Percentiles rank a stretch among this genome's conserved stretches.
Conservation (phyloP, 2,888 invertebrate genomes). For the Chrysomela aeneicollis region DNA sequence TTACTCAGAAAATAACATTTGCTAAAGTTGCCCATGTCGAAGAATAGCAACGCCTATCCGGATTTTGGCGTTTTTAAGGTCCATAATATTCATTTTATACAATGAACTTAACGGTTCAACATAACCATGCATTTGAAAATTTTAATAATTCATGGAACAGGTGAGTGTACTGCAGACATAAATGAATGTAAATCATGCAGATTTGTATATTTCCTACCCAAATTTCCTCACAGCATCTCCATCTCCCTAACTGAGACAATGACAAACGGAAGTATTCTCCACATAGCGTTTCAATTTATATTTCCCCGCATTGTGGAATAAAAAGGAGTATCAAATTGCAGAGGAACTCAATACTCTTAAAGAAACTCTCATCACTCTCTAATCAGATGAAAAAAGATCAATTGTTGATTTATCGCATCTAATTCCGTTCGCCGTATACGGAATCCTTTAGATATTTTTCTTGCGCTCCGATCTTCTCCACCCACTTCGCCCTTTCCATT, state of each 20-base stretch:
- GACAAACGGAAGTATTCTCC: background rate
- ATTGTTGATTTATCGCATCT: slow-evolving; percentile 18
- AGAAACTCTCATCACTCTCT: slow-evolving; percentile 8
- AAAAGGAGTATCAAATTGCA: background rate
- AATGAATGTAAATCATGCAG: background rate
- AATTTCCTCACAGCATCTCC: background rate
- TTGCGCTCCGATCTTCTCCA: background rate
- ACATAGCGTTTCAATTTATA: slow-evolving; percentile 2
- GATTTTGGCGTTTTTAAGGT: too few relatives aligned
- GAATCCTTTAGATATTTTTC: slow-evolving; percentile 1
- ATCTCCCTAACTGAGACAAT: background rate
- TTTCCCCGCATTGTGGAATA: background rate
- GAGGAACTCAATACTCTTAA: background rate
- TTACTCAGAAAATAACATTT: too few relatives aligned
- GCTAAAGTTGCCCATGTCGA: too few relatives aligned
- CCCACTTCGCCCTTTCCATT: background rate
- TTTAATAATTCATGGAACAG: too few relatives aligned
- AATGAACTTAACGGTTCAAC: too few relatives aligned
- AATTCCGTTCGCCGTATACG: slow-evolving; percentile 15
- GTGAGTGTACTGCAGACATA: too few relatives aligned
- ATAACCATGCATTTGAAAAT: too few relatives aligned
- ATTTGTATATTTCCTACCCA: background rate
- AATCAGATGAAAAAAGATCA: slow-evolving; percentile 15
- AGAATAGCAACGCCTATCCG: too few relatives aligned
- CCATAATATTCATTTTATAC: too few relatives aligned